Evolutionary conservation across 1,140 invertebrate species (phyloP).

Genomic region (Galleria mellonella): DNA sequence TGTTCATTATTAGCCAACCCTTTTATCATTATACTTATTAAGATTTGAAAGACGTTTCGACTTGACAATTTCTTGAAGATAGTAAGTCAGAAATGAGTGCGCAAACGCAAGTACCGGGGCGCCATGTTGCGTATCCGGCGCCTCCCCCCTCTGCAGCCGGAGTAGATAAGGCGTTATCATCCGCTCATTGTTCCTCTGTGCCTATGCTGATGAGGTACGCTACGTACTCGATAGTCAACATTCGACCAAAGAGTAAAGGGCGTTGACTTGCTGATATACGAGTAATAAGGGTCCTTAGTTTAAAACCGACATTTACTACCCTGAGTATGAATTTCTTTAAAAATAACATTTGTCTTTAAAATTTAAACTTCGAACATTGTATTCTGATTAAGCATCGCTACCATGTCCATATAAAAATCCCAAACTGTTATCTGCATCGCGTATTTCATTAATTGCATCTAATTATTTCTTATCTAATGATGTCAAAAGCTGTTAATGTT

Average conservation of each 20-base stretch:
- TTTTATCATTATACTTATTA: too few relatives aligned
- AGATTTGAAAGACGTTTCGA: too few relatives aligned
- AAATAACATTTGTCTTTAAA: too few relatives aligned
- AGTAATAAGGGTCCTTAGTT: constrained; percentile 1
- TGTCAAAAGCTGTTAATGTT: neutral
- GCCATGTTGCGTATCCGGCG: constrained; percentile 54
- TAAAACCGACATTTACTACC: too few relatives aligned
- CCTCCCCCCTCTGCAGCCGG: constrained; percentile 24
- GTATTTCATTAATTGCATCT: constrained; percentile 1
- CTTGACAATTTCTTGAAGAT: constrained; percentile 10
- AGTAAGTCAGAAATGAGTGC: too few relatives aligned
- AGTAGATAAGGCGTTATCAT: constrained; percentile 67
- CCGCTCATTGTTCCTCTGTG: constrained; percentile 64
- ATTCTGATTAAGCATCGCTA: too few relatives aligned
- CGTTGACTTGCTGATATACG: constrained; percentile 50
- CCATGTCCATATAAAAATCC: too few relatives aligned
- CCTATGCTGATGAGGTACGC: constrained; percentile 35
- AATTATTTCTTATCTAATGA: constrained; percentile 20
- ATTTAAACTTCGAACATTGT: too few relatives aligned
- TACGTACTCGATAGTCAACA: neutral
- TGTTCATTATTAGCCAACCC: too few relatives aligned
- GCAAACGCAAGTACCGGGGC: constrained; percentile 33
- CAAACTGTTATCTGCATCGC: too few relatives aligned
- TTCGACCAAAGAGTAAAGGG: constrained; percentile 37
- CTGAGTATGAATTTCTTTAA: too few relatives aligned